phyloP scores from a whole-genome alignment of 2,888 invertebrate species.

The Drosophila anceps region DNA sequence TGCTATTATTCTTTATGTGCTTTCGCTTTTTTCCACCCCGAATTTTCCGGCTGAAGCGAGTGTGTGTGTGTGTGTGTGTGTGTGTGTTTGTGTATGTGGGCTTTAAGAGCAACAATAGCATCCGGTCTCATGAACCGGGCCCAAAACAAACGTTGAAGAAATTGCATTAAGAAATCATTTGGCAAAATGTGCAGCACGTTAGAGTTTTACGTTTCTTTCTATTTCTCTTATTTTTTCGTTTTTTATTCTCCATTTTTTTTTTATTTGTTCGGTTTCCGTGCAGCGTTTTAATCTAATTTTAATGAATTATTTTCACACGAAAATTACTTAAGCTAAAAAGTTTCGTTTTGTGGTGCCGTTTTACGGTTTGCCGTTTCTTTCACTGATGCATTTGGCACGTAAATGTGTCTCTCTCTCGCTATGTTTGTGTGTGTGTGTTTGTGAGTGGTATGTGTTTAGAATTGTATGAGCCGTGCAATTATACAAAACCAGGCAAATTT shows the following conservation, averaged over 20 bases:
- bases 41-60: conserved; percentile 30
- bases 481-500: conserved; percentile 48
- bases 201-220: conserved; percentile 23
- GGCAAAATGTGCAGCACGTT: conserved; percentile 49
- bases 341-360: conserved; percentile 53
- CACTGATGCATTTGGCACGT: conserved; percentile 26
- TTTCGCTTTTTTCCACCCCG: conserved; percentile 25
- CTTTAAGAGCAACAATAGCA: conserved; percentile 63
- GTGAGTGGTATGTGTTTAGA: conserved; percentile 16
- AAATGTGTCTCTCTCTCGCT: not conserved
- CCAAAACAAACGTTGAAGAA: conserved; percentile 41
- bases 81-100: conserved; percentile 21
- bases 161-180: conserved; percentile 81
- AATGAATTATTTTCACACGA: conserved; percentile 73
- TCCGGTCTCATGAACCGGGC: conserved; percentile 37
- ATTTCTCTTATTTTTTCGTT: conserved; percentile 4
- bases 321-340: conserved; percentile 60
- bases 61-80: conserved; percentile 24
- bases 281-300: conserved; percentile 67
- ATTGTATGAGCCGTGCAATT: conserved; percentile 35
- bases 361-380: conserved; percentile 29
- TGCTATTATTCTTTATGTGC: conserved; percentile 73
- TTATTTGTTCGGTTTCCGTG: conserved; percentile 16
- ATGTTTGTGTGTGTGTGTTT: conserved; percentile 16
- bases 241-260: not conserved